Evolutionary conservation across 2,113 vertebrate species (phyloP).

Genomic region (Tragelaphus scriptus): DNA sequence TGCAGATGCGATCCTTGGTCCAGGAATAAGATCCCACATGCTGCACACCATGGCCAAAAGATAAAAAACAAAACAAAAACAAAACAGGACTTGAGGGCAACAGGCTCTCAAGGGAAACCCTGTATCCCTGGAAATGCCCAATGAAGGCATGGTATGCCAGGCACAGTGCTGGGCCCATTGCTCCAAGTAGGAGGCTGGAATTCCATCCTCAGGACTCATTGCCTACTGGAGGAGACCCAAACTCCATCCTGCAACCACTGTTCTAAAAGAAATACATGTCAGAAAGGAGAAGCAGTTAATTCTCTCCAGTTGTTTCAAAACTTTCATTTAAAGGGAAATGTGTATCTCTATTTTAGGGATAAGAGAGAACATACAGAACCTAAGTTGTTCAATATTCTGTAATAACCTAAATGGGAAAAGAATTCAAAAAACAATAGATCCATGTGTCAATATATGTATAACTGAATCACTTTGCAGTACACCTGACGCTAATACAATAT

Average conservation of each 20-base stretch:
- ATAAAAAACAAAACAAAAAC: not conserved
- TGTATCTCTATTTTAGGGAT: not conserved
- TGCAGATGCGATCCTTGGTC: fast-evolving
- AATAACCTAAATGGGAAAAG: not conserved
- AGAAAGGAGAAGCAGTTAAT: not conserved
- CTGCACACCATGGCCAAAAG: not conserved
- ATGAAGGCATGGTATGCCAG: not conserved
- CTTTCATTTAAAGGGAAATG: not conserved
- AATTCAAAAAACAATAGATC: not conserved
- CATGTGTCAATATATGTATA: not conserved
- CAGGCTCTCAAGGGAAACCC: not conserved
- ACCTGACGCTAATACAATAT: not conserved
- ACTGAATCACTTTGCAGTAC: not conserved
- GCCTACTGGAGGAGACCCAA: not conserved
- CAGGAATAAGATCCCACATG: not conserved
- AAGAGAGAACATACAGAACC: not conserved
- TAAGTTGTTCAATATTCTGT: not conserved
- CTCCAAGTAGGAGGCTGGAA: not conserved
- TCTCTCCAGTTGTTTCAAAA: not conserved
- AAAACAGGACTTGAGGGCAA: not conserved
- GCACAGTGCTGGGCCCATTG: not conserved
- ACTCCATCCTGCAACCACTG: not conserved
- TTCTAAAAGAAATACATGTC: not conserved
- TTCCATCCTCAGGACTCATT: not conserved
- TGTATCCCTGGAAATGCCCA: not conserved